These are phyloP conservation scores for Crotophaga sulcirostris DNA, from an alignment of 2,113 vertebrate species.

Conservation along the genomic window DNA sequence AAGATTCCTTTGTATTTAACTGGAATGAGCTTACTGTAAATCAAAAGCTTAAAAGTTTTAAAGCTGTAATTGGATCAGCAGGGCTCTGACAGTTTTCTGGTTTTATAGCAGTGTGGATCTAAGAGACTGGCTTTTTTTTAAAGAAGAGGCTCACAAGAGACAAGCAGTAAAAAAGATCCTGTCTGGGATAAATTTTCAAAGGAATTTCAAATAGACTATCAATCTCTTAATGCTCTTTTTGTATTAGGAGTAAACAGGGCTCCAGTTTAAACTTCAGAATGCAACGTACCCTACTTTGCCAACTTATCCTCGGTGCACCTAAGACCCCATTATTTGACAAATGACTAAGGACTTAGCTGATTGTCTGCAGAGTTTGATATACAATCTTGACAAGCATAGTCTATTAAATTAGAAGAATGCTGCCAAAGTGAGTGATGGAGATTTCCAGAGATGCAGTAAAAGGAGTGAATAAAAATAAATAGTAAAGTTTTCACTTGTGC, in stretches of 20 bases:
- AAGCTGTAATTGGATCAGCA: slow-evolving; percentile 56
- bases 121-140: not conserved
- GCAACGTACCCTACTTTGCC: not conserved
- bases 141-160: not conserved
- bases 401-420: slow-evolving; percentile 20
- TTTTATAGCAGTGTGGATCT: slow-evolving; percentile 33
- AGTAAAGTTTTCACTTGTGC: not conserved
- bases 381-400: slow-evolving; percentile 25
- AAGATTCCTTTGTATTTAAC: slow-evolving; percentile 28
- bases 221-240: slow-evolving; percentile 53
- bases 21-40: slow-evolving; percentile 47
- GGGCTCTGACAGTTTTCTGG: slow-evolving; percentile 33
- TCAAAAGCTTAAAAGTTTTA: slow-evolving; percentile 58
- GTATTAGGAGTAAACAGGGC: slow-evolving; percentile 2
- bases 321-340: slow-evolving; percentile 3
- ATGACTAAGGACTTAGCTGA: slow-evolving; percentile 39
- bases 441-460: not conserved
- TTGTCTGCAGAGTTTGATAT: slow-evolving; percentile 27
- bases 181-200: slow-evolving; percentile 48
- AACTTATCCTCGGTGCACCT: not conserved
- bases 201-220: slow-evolving; percentile 39
- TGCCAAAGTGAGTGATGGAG: not conserved
- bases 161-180: slow-evolving; percentile 26
- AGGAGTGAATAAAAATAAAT: not conserved
- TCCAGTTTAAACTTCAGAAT: not conserved